A percentile compares a stretch with the other conserved stretches of the same genome.
These are phyloP conservation scores for Thymallus thymallus DNA, from an alignment of 2,113 vertebrate species.

Conservation along the genomic window DNA sequence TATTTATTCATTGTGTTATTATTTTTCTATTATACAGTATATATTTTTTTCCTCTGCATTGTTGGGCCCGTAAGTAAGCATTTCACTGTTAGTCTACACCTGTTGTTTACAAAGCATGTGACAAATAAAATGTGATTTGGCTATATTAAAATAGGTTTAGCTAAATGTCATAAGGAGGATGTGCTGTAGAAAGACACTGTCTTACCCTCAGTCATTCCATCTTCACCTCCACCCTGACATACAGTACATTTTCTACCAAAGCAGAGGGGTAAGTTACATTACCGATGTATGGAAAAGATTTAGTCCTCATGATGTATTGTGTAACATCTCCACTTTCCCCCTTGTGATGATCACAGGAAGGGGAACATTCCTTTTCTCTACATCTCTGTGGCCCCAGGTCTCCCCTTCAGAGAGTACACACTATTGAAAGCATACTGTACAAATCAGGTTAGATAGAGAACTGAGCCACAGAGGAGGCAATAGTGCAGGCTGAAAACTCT, in stretches of 20 bases:
- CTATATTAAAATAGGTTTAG: too few relatives aligned
- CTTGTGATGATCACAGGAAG: conserved; percentile 11
- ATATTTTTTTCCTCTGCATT: too few relatives aligned
- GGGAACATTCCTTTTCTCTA: conserved; percentile 39
- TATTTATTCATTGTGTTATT: too few relatives aligned
- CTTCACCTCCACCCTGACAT: background rate
- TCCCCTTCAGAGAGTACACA: conserved; percentile 53
- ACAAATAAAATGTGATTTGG: too few relatives aligned
- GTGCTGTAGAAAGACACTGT: background rate
- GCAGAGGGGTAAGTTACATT: background rate
- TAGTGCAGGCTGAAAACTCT: conserved; percentile 39
- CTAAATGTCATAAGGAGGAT: background rate
- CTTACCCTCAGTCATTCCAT: background rate
- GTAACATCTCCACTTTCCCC: background rate
- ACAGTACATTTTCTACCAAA: background rate
- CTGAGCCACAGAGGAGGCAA: conserved; percentile 29
- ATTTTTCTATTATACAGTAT: too few relatives aligned
- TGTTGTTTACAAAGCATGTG: too few relatives aligned
- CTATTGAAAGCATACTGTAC: conserved; percentile 52
- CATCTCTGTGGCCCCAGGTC: conserved; percentile 32
- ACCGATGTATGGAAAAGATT: background rate
- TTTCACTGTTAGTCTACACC: too few relatives aligned
- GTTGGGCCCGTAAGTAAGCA: too few relatives aligned
- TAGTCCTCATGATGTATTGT: background rate
- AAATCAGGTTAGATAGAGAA: conserved; percentile 50